phyloP scores from a whole-genome alignment of 1,140 invertebrate genomes.

The Drosophila ohnishii region DNA sequence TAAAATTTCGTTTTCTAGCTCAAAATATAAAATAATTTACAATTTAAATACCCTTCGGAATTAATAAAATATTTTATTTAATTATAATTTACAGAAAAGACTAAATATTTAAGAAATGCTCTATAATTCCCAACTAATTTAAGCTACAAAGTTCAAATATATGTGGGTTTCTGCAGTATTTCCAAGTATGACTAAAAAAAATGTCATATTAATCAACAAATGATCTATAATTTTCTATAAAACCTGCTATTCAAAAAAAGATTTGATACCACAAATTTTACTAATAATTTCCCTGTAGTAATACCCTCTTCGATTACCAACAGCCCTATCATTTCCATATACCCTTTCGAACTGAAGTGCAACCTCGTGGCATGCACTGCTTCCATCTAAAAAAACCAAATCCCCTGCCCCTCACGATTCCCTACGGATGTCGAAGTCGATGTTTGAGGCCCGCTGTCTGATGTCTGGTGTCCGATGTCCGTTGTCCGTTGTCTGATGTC shows the following conservation, averaged over 20 bases:
- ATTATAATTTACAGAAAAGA: neutral
- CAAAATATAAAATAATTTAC: slow-evolving; percentile 43
- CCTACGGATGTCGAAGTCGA: slow-evolving; percentile 66
- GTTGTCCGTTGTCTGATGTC: slow-evolving; percentile 11
- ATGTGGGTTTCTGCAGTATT: too few relatives aligned
- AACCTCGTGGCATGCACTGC: slow-evolving; percentile 32
- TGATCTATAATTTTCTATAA: neutral
- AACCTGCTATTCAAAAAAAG: too few relatives aligned
- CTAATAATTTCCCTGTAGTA: neutral
- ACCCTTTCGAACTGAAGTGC: slow-evolving; percentile 16
- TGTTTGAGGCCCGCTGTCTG: slow-evolving; percentile 35
- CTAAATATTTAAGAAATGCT: neutral
- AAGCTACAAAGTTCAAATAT: too few relatives aligned
- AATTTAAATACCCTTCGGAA: slow-evolving; percentile 11
- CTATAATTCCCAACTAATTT: neutral
- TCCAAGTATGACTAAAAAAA: too few relatives aligned
- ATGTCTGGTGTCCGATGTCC: slow-evolving; percentile 4
- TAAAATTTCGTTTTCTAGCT: slow-evolving; percentile 39
- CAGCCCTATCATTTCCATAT: neutral
- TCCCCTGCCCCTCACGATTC: slow-evolving; percentile 50
- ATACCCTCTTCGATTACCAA: neutral
- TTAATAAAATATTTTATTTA: neutral
- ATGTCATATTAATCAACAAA: too few relatives aligned
- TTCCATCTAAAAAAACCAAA: neutral
- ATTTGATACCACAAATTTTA: too few relatives aligned